Evolutionary conservation across 2,113 vertebrate species (phyloP).

Genomic region (Turdus rufiventris): DNA sequence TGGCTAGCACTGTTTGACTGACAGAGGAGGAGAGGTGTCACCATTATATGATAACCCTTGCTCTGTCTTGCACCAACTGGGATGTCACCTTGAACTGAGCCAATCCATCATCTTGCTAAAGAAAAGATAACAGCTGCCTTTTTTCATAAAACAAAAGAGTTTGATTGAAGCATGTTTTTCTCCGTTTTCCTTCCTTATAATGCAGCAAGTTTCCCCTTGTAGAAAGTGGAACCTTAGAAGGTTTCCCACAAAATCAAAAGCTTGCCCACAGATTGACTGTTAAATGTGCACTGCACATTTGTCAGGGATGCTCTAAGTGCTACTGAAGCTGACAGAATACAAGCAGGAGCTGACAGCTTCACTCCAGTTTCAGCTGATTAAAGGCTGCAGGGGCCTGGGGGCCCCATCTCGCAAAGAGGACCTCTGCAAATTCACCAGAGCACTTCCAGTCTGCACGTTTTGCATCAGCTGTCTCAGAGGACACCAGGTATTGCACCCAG

Average conservation of each 20-base stretch:
- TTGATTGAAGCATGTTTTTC: not conserved
- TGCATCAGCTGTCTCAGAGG: not conserved
- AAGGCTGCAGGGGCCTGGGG: slow-evolving; percentile 58
- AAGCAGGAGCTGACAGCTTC: slow-evolving; percentile 67
- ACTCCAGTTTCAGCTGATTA: slow-evolving; percentile 66
- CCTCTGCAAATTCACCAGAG: slow-evolving; percentile 15
- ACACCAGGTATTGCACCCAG: not conserved
- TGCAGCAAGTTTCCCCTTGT: not conserved
- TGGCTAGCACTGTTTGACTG: not conserved
- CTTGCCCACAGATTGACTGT: slow-evolving; percentile 9
- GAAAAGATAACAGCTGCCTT: not conserved
- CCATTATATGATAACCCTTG: not conserved
- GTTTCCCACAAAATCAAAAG: slow-evolving; percentile 34
- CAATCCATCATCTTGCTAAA: slow-evolving; percentile 16
- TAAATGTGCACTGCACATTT: not conserved
- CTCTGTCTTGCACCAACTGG: not conserved
- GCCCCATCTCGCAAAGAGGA: not conserved
- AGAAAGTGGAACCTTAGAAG: not conserved
- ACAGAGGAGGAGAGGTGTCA: not conserved
- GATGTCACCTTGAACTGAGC: not conserved
- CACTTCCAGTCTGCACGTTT: not conserved
- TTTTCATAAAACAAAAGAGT: not conserved
- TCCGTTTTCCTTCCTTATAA: not conserved
- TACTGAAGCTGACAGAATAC: slow-evolving; percentile 59
- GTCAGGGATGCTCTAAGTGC: slow-evolving; percentile 65